Evolutionary conservation across 2,113 vertebrate species (phyloP), one percentile per base, ranked within the genome.

Genomic region (Cisticola juncidis): DNA sequence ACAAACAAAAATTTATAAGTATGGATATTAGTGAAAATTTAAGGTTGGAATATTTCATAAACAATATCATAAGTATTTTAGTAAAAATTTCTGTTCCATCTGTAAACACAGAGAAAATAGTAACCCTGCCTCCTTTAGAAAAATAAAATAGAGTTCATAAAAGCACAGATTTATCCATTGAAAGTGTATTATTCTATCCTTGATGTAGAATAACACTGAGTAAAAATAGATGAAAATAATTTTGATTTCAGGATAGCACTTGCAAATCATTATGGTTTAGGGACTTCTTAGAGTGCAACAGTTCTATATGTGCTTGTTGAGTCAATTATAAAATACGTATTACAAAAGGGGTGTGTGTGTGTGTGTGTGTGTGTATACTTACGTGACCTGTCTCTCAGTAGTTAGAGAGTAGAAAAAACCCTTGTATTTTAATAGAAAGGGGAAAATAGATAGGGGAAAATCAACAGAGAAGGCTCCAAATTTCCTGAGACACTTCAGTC

Each of bases 321-420:
- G 5, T 72, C 12, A 45, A 5, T 66, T 61, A 70, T 28, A 82
- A 66, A 84, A 53, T 56, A 31, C 1, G 1, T 72, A 15, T 14
- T 35, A 23, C 7, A 31, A 44, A 40, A 35, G 26, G 3, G 36
- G 6, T 26, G 6, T 81, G 5, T 60, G n/a, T 58, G 6, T n/a
- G 9, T 25, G n/a, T n/a, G 4, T 81, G 5, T 60, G n/a, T 58
- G 6, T n/a, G 9, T 25, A 10, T 11, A 15, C 9, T 24, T 29
- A 19, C 3, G 6, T 21, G 11, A 40, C 8, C 16, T 54, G 9
- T 45, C 20, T 65, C 45, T 70, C 20, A 21, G 31, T 26, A 35
- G 5, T 54, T 28, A 26, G 9, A 13, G 9, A 24, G 4, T 1
- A 1, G 9, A 35, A 29, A 14, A 14, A 9, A 17, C 11, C 3